These are phyloP conservation scores for Sarcophaga caerulescens DNA, from an alignment of 2,888 invertebrate species.

Conservation along the genomic window DNA sequence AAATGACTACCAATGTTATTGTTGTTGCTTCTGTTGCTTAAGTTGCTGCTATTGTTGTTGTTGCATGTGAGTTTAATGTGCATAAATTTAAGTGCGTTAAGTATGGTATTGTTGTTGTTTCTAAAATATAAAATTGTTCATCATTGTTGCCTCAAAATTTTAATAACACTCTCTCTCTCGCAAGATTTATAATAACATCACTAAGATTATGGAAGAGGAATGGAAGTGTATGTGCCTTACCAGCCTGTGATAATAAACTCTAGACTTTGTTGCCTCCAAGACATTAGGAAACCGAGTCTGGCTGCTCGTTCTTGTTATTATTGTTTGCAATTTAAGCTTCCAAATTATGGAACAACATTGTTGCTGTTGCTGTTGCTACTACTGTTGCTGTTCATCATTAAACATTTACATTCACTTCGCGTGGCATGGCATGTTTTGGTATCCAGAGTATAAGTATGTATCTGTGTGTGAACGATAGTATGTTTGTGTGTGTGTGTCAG, in stretches of 20 bases:
- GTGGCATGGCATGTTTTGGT: not conserved
- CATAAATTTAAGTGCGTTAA: slow-evolving; percentile 31
- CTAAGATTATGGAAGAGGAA: too few relatives aligned
- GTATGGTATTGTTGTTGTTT: slow-evolving; percentile 17
- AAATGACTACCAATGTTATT: not conserved
- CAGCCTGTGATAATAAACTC: slow-evolving; percentile 35
- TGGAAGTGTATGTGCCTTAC: not conserved
- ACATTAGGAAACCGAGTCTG: not conserved
- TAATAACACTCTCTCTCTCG: too few relatives aligned
- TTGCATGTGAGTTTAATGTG: slow-evolving; percentile 5
- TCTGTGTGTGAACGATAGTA: too few relatives aligned
- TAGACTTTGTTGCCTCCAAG: slow-evolving; percentile 58
- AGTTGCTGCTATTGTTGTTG: not conserved
- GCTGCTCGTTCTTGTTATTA: not conserved
- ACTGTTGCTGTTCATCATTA: slow-evolving; percentile 3
- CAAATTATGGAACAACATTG: slow-evolving; percentile 16
- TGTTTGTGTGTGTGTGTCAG: not conserved
- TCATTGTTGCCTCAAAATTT: slow-evolving; percentile 46
- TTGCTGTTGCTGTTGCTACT: not conserved
- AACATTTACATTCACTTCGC: not conserved
- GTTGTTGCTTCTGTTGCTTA: not conserved
- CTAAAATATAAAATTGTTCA: slow-evolving; percentile 34
- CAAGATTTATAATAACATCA: too few relatives aligned
- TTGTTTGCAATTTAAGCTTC: not conserved
- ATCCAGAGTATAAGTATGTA: not conserved